A percentile compares a stretch with the other conserved stretches of the same genome.
Evolutionary conservation across 2,888 invertebrate species (phyloP).

Genomic region (Melanargia galathea): DNA sequence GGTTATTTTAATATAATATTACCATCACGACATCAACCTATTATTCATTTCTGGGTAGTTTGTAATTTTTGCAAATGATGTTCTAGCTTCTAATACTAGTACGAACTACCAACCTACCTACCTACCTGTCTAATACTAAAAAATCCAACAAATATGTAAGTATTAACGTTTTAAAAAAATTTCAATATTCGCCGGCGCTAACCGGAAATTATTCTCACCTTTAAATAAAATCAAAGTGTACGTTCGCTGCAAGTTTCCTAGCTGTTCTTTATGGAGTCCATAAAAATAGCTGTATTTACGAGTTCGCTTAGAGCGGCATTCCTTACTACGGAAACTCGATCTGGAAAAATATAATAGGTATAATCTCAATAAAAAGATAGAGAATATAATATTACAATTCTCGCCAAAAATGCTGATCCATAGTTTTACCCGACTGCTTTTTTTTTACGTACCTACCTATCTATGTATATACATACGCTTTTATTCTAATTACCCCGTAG

Average conservation of each 20-base stretch:
- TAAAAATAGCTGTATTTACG: slow-evolving; percentile 50
- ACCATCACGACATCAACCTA: no score
- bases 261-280: slow-evolving; percentile 54
- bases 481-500: no score
- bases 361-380: neutral
- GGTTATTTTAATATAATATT: no score
- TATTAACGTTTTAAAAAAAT: slow-evolving; percentile 46
- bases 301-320: slow-evolving; percentile 18
- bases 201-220: slow-evolving; percentile 53
- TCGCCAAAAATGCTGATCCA: no score
- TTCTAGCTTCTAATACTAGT: no score
- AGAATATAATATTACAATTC: neutral
- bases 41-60: no score
- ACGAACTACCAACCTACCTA: no score
- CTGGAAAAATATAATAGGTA: slow-evolving; percentile 4
- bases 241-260: slow-evolving; percentile 40
- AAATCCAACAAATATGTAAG: slow-evolving; percentile 3
- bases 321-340: slow-evolving; percentile 37
- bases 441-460: no score
- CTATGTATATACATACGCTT: no score
- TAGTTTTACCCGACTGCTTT: no score
- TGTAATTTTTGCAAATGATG: no score
- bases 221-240: slow-evolving; percentile 50
- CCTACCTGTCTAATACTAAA: no score
- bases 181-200: slow-evolving; percentile 52